These are phyloP conservation scores for Clistopyga incitator DNA, from an alignment of 2,888 invertebrate genomes.

Conservation along the genomic window DNA sequence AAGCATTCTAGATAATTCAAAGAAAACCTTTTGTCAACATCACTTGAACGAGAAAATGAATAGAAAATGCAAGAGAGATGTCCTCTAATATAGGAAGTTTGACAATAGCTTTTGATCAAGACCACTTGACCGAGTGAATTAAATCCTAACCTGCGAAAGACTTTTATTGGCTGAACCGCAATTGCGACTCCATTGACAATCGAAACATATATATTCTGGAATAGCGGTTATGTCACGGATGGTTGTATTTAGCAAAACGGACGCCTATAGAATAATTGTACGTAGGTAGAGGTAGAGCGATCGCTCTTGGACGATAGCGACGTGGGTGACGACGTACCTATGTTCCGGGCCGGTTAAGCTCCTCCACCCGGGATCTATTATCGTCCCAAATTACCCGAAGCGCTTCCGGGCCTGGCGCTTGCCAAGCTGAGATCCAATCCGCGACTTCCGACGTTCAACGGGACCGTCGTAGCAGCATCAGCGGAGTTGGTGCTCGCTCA, in stretches of 20 bases:
- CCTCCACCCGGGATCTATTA: constrained; percentile 57
- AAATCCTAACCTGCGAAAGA: not conserved
- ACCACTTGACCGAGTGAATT: not conserved
- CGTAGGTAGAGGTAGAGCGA: constrained; percentile 11
- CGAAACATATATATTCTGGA: not conserved
- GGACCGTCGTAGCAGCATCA: constrained; percentile 39
- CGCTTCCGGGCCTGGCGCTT: constrained; percentile 32
- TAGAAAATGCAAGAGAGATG: no score
- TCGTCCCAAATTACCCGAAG: constrained; percentile 61
- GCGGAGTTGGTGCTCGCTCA: constrained; percentile 20
- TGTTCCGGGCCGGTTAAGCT: constrained; percentile 57
- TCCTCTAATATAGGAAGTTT: not conserved
- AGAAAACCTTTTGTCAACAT: no score
- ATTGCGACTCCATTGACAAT: not conserved
- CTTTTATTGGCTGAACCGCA: not conserved
- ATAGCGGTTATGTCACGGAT: not conserved
- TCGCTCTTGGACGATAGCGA: constrained; percentile 46
- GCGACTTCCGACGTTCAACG: constrained; percentile 54
- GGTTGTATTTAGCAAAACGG: constrained; percentile 3
- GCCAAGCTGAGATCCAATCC: constrained; percentile 56
- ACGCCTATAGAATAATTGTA: constrained; percentile 15
- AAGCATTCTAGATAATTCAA: no score
- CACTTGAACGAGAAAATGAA: no score
- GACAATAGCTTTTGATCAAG: not conserved
- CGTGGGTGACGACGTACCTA: constrained; percentile 55